These are phyloP conservation scores for Lamellibrachia columna DNA, from an alignment of 2,888 invertebrate genomes.

Conservation along the genomic window DNA sequence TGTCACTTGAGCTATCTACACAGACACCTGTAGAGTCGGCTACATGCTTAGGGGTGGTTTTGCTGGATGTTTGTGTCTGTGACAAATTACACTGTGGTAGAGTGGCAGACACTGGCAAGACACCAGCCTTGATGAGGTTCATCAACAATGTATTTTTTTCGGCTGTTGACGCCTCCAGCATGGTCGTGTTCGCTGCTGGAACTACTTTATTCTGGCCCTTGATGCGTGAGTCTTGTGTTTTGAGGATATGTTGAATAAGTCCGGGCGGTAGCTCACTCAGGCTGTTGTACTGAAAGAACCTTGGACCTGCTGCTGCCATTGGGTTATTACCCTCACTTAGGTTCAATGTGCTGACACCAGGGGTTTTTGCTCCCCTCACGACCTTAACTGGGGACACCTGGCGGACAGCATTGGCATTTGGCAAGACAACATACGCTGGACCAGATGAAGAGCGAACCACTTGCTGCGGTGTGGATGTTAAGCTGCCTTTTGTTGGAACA, in stretches of 20 bases:
- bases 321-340: neutral
- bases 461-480: neutral
- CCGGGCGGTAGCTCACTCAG: slow-evolving; percentile 26
- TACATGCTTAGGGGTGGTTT: neutral
- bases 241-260: slow-evolving; percentile 52
- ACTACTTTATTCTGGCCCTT: neutral
- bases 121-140: slow-evolving; percentile 28
- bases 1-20: slow-evolving; percentile 14
- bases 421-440: neutral
- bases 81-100: neutral
- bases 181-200: neutral
- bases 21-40: neutral
- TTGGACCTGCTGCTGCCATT: neutral
- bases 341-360: neutral
- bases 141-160: slow-evolving; percentile 14
- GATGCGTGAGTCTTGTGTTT: slow-evolving; percentile 40
- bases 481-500: neutral
- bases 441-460: neutral
- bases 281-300: slow-evolving; percentile 21
- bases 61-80: neutral
- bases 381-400: neutral
- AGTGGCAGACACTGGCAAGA: slow-evolving; percentile 25
- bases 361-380: neutral
- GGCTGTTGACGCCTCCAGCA: neutral
- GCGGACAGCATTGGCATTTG: neutral